A percentile compares a stretch with the other conserved stretches of the same genome.
These are phyloP conservation scores for Hipposideros larvatus DNA, from an alignment of 2,797 vertebrate genomes.

Conservation along the genomic window DNA sequence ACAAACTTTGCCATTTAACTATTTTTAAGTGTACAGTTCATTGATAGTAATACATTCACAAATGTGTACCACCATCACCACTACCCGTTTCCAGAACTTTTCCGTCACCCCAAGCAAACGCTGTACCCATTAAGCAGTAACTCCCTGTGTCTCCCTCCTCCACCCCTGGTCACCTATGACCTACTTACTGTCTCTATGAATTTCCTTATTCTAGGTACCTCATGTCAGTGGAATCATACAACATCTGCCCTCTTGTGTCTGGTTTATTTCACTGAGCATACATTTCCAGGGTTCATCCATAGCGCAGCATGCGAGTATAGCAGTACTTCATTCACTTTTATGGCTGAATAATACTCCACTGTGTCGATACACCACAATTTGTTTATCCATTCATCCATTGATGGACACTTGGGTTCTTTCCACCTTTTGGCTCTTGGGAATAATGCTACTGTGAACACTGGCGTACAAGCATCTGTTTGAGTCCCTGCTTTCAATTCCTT, in stretches of 20 bases:
- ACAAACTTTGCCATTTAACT: background rate
- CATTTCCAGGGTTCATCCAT: background rate
- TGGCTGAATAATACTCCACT: background rate
- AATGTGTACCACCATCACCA: background rate
- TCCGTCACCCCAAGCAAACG: background rate
- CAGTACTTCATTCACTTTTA: background rate
- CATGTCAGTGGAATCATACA: background rate
- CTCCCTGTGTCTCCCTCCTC: background rate
- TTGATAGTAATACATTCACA: background rate
- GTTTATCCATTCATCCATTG: background rate
- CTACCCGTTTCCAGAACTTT: conserved; percentile 5
- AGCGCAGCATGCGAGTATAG: no score
- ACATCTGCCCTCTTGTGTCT: background rate
- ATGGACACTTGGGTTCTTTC: background rate
- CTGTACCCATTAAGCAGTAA: background rate
- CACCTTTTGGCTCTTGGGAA: background rate
- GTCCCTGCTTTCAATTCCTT: background rate
- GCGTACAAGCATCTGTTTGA: accelerated
- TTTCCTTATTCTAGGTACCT: background rate
- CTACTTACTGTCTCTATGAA: background rate
- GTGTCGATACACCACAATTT: background rate
- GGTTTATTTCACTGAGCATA: background rate
- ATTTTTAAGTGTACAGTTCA: background rate
- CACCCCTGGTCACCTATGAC: background rate
- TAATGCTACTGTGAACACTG: background rate